phyloP scores from a whole-genome alignment of 2,888 invertebrate genomes.

The Tetramorium bicarinatum region DNA sequence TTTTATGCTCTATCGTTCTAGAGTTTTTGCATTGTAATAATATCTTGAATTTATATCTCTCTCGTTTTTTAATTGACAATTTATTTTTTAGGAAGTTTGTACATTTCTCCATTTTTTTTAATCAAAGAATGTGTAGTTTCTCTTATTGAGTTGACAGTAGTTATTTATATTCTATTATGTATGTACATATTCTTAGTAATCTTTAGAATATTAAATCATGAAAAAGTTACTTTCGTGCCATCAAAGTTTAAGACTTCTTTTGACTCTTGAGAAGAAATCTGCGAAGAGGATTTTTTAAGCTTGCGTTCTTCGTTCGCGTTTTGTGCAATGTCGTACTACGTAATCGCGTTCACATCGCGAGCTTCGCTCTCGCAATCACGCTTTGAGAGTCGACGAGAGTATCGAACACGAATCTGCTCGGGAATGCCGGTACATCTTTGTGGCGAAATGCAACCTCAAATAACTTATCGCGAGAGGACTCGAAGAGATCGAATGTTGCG shows the following conservation, averaged over 20 bases:
- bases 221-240: background rate
- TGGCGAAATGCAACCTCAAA: background rate
- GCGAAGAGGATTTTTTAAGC: slow-evolving; percentile 40
- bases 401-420: slow-evolving; percentile 3
- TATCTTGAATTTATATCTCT: background rate
- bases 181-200: background rate
- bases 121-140: background rate
- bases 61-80: background rate
- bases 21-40: background rate
- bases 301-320: slow-evolving; percentile 37
- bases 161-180: background rate
- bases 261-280: slow-evolving; percentile 48
- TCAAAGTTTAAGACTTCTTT: slow-evolving; percentile 3
- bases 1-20: background rate
- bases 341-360: slow-evolving; percentile 51
- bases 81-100: background rate
- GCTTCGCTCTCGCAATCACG: slow-evolving; percentile 32
- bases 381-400: slow-evolving; percentile 22
- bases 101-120: background rate
- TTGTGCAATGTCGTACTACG: slow-evolving; percentile 62
- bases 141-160: background rate
- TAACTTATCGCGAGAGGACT: slow-evolving; percentile 16
- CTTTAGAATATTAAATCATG: slow-evolving; percentile 5
- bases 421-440: background rate
- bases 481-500: slow-evolving; percentile 14